Base-by-base conservation (phyloP, 1,140 invertebrate genomes). In the Lutraria rhynchaena region DNA sequence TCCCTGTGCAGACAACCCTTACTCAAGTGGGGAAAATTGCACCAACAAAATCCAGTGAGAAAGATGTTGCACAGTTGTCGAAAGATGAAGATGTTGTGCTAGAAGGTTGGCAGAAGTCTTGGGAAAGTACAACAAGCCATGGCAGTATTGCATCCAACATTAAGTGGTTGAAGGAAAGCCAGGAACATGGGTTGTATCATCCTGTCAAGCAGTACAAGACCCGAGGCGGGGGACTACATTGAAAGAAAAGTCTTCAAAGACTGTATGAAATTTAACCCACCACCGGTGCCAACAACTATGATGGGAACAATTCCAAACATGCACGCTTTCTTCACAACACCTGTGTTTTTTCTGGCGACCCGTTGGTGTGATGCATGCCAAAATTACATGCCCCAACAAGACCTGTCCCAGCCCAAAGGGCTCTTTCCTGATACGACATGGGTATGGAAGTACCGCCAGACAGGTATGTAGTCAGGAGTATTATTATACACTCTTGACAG, bases 401-500 rank as follows among this genome's bases (percentile, higher is more conserved):
- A 53, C 19, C 24, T 53, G 51, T 24, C 1, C 51, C 24, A 24
- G 19, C 19, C 51, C 51, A 9, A 19, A 19, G 19, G 51, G 24
- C 19, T 19, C 51, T 53, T 53, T 53, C 51, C 51, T 53, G 19
- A 53, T 19, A 19, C 19, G 51, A 53, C 1, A 9, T 53, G 51
- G 1, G 19, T 53, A 53, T 24, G 9, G 51, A 1, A 53, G 51
- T 53, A 53, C 51, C 19, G 51, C 51, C 19, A 19, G 51, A 19
- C 51, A 53, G 51, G 51, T 53, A 19, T 53, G 51, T 24, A 53
- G 51, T 53, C 19, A 53, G 51, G 19, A 53, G 19, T 24, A 53
- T 24, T 53, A 53, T 24, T 53, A 53, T 53, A 53, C 51, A 53
- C 51, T 53, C 51, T 24, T 53, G 51, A 53, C 51, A 53, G 51